Conservation (phyloP, 2,888 invertebrate species). For the Minunthozetes semirufus region DNA sequence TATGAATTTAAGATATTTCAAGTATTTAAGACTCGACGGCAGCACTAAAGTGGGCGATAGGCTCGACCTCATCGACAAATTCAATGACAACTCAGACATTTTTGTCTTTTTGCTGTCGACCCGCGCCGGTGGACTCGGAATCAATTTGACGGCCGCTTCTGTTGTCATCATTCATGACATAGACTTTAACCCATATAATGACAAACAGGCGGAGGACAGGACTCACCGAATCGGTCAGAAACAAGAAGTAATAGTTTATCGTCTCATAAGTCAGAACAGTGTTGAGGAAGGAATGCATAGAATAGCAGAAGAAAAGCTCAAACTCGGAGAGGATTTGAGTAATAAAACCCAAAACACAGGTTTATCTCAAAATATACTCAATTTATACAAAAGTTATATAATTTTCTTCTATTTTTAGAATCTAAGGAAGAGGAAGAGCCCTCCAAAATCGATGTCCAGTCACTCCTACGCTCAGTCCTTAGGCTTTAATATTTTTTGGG, state of each 20-base stretch:
- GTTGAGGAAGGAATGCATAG: slow-evolving; percentile 89
- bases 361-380: background rate
- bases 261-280: slow-evolving; percentile 73
- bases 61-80: slow-evolving; percentile 84
- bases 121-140: slow-evolving; percentile 88
- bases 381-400: no score
- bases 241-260: slow-evolving; percentile 72
- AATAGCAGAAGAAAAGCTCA: slow-evolving; percentile 82
- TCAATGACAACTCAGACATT: slow-evolving; percentile 67
- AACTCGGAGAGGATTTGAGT: slow-evolving; percentile 81
- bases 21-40: slow-evolving; percentile 79
- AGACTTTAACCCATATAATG: slow-evolving; percentile 97
- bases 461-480: no score
- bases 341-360: background rate
- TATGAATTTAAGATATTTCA: slow-evolving; percentile 63
- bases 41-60: slow-evolving; percentile 74
- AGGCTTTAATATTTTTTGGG: no score
- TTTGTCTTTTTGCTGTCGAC: slow-evolving; percentile 88
- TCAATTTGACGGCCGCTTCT: slow-evolving; percentile 88
- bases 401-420: no score
- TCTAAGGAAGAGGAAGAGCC: no score
- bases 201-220: slow-evolving; percentile 86
- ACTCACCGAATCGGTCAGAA: slow-evolving; percentile 61
- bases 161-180: slow-evolving; percentile 94
- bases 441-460: no score